Base-by-base conservation (phyloP, 1,140 invertebrate species). In the Drosophila micromelanica region DNA sequence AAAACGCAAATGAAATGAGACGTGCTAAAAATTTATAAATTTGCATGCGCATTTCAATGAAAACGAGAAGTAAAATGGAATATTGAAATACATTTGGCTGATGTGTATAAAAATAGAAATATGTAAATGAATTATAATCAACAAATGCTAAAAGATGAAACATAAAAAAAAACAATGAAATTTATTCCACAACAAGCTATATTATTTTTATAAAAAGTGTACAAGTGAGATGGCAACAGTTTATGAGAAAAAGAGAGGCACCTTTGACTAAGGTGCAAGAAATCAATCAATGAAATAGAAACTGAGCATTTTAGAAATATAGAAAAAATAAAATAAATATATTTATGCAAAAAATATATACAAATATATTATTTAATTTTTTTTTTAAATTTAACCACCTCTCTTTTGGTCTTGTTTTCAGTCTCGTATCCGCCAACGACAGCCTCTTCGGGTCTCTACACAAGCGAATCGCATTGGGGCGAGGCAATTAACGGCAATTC, bases 381-480 rank as follows among this genome's bases (percentile, higher is more conserved):
- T 23, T 23, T 23, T 23, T 23, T 23, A 23, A 23, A 2, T 20
- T n/a, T n/a, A n/a, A n/a, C n/a, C n/a, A n/a, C n/a, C 20, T 20
- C 20, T 20, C 20, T 3, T 4, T 49, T 2, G 62, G 9, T 8
- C 42, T 15, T 35, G 6, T 12, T 76, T 79, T 0, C 68, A 91
- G 90, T 91, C 9, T 91, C 90, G 6, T 91, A 91, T 84, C 90
- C 90, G 1, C 85, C 81, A 13, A 91, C 90, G 5, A 91, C 90
- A 4, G 64, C 73, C 9, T 74, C 78, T 0, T 69, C 86, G 32
- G 86, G 86, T 13, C 48, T 86, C 8, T 81, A 76, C n/a, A 79
- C 81, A 49, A 91, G 81, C 17, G 90, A 91, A 20, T 46, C 74
- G 12, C 81, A 82, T 68, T 91, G 90, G 90, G 46, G 60, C 12